A percentile compares a stretch with the other conserved stretches of the same genome.
These are phyloP conservation scores for Drosophila santomea DNA, from an alignment of 1,140 invertebrate species.

Conservation along the genomic window DNA sequence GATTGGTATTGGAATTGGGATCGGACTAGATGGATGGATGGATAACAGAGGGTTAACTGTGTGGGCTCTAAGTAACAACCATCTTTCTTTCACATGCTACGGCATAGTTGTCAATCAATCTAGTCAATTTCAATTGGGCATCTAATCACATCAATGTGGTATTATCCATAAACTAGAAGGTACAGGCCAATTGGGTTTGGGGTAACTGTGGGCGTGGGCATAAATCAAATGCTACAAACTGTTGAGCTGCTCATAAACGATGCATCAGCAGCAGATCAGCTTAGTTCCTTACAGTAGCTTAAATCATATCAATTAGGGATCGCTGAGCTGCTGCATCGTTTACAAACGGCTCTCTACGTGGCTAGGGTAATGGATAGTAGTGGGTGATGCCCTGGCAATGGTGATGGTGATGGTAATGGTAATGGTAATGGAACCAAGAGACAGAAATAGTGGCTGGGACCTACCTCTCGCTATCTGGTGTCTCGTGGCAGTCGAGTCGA, in stretches of 20 bases:
- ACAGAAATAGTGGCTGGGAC: constrained; percentile 34
- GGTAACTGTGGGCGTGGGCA: too few relatives aligned
- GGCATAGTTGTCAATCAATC: too few relatives aligned
- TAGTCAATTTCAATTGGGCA: too few relatives aligned
- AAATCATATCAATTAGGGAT: too few relatives aligned
- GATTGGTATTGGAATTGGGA: background rate
- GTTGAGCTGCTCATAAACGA: background rate
- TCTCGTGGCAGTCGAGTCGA: constrained; percentile 88
- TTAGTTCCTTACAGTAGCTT: too few relatives aligned
- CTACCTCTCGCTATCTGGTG: constrained; percentile 94
- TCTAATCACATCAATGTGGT: too few relatives aligned
- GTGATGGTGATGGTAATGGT: background rate
- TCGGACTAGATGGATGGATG: background rate
- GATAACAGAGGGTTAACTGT: too few relatives aligned
- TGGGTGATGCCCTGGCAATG: constrained; percentile 1
- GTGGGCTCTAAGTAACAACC: too few relatives aligned
- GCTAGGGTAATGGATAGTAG: background rate
- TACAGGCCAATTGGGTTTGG: too few relatives aligned
- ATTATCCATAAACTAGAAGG: too few relatives aligned
- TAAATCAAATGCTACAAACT: background rate
- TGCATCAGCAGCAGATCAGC: background rate
- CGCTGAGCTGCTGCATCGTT: background rate
- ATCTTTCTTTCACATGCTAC: background rate
- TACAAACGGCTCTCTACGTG: background rate
- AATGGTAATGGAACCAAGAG: constrained; percentile 1